Conservation (phyloP, 2,888 invertebrate genomes). For the Tubulanus polymorphus region DNA sequence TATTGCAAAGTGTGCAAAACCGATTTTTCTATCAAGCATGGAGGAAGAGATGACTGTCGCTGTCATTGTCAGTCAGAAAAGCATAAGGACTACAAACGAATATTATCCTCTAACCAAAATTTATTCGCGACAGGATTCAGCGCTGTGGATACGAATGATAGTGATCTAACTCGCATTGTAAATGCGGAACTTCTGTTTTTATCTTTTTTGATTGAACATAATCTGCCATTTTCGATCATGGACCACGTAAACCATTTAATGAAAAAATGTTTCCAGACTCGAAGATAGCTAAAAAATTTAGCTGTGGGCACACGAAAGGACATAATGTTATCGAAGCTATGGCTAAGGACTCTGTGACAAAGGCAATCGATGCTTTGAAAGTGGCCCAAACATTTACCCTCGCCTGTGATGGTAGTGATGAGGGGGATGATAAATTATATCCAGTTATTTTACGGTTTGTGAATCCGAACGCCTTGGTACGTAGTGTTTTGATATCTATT, state of each 20-base stretch:
- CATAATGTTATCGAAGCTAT: not conserved
- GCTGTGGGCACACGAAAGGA: not conserved
- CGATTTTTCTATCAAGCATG: too few relatives aligned
- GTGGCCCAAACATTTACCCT: not conserved
- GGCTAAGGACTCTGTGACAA: not conserved
- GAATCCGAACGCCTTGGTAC: not conserved
- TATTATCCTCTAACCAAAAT: too few relatives aligned
- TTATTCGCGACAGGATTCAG: too few relatives aligned
- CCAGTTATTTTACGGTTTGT: not conserved
- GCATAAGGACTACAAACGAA: too few relatives aligned
- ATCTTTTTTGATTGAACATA: not conserved
- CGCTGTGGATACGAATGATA: too few relatives aligned
- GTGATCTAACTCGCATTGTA: too few relatives aligned
- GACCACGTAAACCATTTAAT: not conserved
- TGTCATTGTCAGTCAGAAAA: too few relatives aligned
- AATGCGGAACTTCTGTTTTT: not conserved
- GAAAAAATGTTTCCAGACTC: not conserved
- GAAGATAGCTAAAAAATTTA: not conserved
- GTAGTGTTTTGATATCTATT: not conserved
- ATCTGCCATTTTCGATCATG: not conserved
- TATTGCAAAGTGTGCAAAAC: too few relatives aligned
- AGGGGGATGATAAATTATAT: not conserved
- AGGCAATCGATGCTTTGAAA: not conserved
- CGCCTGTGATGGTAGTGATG: not conserved
- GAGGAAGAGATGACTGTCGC: too few relatives aligned